Percentiles rank a stretch among this genome's conserved stretches.
Evolutionary conservation across 1,140 invertebrate genomes (phyloP).

Genomic region (Drosophila teissieri): DNA sequence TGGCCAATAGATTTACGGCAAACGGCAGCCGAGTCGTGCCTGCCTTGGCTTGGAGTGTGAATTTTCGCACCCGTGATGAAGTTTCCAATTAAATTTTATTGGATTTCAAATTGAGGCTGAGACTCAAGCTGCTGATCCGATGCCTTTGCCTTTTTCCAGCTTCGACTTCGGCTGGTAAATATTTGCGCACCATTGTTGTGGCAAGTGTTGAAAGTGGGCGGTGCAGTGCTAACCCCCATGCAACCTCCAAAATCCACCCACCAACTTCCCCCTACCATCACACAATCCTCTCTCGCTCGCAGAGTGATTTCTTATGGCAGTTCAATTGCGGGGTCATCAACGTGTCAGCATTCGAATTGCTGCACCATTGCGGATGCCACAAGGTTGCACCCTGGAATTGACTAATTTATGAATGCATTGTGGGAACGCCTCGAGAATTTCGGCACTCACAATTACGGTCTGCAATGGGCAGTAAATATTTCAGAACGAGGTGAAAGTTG

Average conservation of each 20-base stretch:
- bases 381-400: conserved; percentile 14
- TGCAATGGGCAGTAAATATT: conserved; percentile 23
- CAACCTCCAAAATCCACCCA: neutral
- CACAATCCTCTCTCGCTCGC: conserved; percentile 43
- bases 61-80: conserved; percentile 84
- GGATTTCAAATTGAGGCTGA: conserved; percentile 80
- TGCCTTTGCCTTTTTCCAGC: conserved; percentile 34
- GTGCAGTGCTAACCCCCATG: conserved; percentile 21
- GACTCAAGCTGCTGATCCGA: conserved; percentile 58
- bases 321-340: conserved; percentile 74
- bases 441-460: neutral
- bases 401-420: conserved; percentile 50
- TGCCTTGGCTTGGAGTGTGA: conserved; percentile 73
- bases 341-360: conserved; percentile 66
- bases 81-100: conserved; percentile 84
- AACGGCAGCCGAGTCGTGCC: conserved; percentile 79
- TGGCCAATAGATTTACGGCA: conserved; percentile 77
- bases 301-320: conserved; percentile 81
- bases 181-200: conserved; percentile 79
- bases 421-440: conserved; percentile 45
- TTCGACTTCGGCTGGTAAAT: conserved; percentile 61
- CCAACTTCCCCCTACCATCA: neutral
- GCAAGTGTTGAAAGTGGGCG: conserved; percentile 83
- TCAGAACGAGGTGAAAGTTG: conserved; percentile 10
- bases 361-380: conserved; percentile 45